Percentiles rank a stretch among this genome's conserved stretches.
Conservation (phyloP, 1,140 invertebrate species). For the Planococcus citri region DNA sequence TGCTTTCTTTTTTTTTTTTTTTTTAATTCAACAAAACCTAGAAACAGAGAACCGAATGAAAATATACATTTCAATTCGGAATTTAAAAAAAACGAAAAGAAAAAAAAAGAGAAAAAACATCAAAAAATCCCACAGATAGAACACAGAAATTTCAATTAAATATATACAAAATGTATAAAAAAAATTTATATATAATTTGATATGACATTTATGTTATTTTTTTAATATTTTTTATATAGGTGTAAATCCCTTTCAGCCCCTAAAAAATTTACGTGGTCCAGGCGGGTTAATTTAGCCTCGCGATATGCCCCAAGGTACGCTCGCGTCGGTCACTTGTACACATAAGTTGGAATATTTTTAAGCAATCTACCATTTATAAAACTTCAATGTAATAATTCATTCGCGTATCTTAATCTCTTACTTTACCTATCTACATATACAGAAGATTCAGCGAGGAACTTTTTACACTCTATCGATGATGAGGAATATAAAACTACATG, state of each 20-base stretch:
- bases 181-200: slow-evolving; percentile 4
- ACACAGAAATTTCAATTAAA: background rate
- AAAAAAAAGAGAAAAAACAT: background rate
- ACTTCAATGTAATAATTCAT: background rate
- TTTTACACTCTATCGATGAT: slow-evolving; percentile 2
- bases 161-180: background rate
- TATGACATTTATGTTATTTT: background rate
- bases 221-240: background rate
- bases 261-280: background rate
- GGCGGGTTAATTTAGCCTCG: background rate
- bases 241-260: background rate
- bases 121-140: slow-evolving; percentile 3
- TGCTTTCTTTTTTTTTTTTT: too few species aligned
- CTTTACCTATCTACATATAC: too few species aligned
- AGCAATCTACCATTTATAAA: background rate
- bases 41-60: background rate
- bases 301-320: background rate
- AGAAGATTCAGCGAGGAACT: background rate
- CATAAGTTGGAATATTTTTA: background rate
- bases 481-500: background rate
- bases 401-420: too few species aligned
- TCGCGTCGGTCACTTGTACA: too few species aligned
- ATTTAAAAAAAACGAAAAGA: background rate
- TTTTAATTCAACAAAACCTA: background rate
- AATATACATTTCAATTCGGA: background rate